Percentiles rank a stretch among this genome's conserved stretches.
These are phyloP conservation scores for Passer montanus DNA, from an alignment of 2,113 vertebrate species.

Conservation along the genomic window DNA sequence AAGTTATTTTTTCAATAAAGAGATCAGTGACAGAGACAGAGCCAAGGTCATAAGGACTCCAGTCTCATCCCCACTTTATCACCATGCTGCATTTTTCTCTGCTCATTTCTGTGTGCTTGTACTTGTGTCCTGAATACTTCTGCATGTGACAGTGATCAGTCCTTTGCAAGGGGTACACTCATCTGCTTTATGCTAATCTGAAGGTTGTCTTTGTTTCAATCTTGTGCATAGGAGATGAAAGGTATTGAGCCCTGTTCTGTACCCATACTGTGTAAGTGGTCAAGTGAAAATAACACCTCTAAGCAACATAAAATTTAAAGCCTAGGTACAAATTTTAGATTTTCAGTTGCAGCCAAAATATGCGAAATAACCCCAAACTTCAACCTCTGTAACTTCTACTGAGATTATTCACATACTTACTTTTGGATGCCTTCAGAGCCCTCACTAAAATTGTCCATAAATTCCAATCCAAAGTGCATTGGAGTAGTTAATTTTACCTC, in stretches of 20 bases:
- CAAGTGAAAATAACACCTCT: neutral
- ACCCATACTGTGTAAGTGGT: neutral
- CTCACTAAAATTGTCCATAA: neutral
- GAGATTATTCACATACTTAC: neutral
- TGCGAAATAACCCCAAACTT: accelerated
- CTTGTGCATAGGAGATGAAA: neutral
- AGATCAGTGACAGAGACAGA: neutral
- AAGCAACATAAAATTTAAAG: neutral
- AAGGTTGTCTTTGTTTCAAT: neutral
- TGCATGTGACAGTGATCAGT: neutral
- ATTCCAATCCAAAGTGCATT: neutral
- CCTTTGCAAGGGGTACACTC: neutral
- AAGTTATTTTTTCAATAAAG: neutral
- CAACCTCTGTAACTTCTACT: neutral
- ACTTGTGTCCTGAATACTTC: neutral
- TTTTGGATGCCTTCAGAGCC: neutral
- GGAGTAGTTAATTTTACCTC: neutral
- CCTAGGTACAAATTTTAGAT: neutral
- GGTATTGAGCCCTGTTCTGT: neutral
- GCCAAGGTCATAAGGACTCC: neutral
- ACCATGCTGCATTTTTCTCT: neutral
- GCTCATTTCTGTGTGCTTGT: neutral
- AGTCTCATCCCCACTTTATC: neutral
- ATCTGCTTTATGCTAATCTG: neutral
- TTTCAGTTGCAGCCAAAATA: neutral